These are phyloP conservation scores for Lerista edwardsae DNA, from an alignment of 2,797 vertebrate species.

Conservation along the genomic window DNA sequence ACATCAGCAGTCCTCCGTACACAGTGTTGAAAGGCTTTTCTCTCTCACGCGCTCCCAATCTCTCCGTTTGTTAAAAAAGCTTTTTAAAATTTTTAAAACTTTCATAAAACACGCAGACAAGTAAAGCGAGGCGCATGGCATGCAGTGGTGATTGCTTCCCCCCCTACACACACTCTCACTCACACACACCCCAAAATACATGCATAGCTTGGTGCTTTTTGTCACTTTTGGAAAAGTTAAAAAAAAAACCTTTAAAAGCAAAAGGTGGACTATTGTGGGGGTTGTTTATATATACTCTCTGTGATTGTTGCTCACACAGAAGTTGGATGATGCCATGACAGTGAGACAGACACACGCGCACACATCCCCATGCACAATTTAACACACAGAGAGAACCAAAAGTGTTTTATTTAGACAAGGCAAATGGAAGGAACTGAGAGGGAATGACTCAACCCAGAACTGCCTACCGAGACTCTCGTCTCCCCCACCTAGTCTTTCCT, in stretches of 20 bases:
- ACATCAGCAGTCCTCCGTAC: conserved; percentile 65
- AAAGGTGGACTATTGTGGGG: background rate
- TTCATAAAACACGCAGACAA: conserved; percentile 64
- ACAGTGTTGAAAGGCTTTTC: conserved; percentile 46
- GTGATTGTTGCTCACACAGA: background rate
- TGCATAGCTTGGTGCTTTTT: conserved; percentile 79
- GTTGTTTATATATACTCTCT: background rate
- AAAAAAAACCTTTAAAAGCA: background rate
- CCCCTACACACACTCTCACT: background rate
- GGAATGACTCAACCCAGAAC: background rate
- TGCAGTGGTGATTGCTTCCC: conserved; percentile 80
- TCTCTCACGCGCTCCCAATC: conserved; percentile 8
- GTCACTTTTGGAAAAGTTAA: background rate
- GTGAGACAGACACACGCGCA: background rate
- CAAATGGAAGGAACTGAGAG: background rate
- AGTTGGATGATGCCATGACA: conserved; percentile 26
- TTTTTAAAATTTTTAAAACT: conserved; percentile 1
- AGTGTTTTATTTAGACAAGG: background rate
- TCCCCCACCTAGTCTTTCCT: background rate
- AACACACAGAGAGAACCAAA: conserved; percentile 30
- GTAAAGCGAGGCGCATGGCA: conserved; percentile 84
- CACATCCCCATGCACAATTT: conserved; percentile 7
- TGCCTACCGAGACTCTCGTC: background rate
- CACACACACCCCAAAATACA: conserved; percentile 74
- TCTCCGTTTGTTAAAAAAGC: conserved; percentile 18